phyloP scores from a whole-genome alignment of 2,888 invertebrate species.

The Andrena dorsata region DNA sequence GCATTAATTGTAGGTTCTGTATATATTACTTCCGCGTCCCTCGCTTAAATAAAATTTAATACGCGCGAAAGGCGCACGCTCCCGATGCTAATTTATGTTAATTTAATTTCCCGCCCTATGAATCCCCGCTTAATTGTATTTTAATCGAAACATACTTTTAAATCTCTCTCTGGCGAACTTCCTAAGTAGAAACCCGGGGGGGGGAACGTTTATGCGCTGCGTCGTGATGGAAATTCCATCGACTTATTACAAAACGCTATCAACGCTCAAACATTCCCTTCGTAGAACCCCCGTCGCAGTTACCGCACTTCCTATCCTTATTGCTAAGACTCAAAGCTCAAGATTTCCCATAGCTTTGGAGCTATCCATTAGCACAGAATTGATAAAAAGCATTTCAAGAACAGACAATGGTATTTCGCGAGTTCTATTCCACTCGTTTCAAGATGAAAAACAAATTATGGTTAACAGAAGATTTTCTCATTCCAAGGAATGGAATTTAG shows the following conservation, averaged over 20 bases:
- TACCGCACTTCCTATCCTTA: background rate
- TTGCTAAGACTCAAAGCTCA: too few relatives aligned
- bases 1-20: constrained; percentile 39
- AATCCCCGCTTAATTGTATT: constrained; percentile 52
- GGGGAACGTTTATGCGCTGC: constrained; percentile 17
- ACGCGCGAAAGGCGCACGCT: constrained; percentile 5
- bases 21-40: constrained; percentile 20
- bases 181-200: background rate
- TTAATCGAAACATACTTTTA: constrained; percentile 56
- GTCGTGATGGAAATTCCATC: constrained; percentile 23
- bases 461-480: too few relatives aligned
- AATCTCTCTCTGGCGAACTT: constrained; percentile 12
- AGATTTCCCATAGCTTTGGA: too few relatives aligned
- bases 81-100: constrained; percentile 56
- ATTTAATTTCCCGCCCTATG: constrained; percentile 48
- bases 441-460: too few relatives aligned
- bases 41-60: constrained; percentile 48
- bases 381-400: too few relatives aligned
- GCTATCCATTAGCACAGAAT: too few relatives aligned
- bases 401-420: too few relatives aligned
- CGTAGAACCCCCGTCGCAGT: background rate
- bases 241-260: constrained; percentile 7
- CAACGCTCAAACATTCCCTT: background rate
- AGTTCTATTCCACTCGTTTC: too few relatives aligned
- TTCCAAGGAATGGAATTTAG: too few relatives aligned